phyloP scores from a whole-genome alignment of 2,888 invertebrate genomes.

The Netelia virgata region DNA sequence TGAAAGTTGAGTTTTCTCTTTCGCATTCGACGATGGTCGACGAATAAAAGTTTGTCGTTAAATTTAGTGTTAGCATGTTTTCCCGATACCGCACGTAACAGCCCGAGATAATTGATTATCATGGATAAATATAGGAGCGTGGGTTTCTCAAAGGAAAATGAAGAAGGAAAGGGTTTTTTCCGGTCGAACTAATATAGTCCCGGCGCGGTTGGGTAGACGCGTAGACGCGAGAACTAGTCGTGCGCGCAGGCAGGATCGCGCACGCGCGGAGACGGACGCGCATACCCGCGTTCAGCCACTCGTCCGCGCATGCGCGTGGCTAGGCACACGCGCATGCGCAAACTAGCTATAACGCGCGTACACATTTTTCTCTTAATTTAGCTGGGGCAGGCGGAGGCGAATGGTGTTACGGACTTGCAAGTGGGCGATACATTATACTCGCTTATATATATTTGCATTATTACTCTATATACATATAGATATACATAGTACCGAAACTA shows the following conservation, averaged over 20 bases:
- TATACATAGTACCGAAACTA: constrained; percentile 4
- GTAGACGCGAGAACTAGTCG: background rate
- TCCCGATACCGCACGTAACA: background rate
- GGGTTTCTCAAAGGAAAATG: constrained; percentile 62
- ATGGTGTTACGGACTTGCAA: constrained; percentile 8
- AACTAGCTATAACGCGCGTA: background rate
- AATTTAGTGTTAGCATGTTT: constrained; percentile 1
- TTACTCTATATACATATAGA: background rate
- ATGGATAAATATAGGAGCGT: constrained; percentile 41
- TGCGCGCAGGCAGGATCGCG: too few relatives aligned
- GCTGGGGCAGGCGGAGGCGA: constrained; percentile 4
- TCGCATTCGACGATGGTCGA: background rate
- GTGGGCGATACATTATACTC: constrained; percentile 40
- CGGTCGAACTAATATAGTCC: constrained; percentile 52
- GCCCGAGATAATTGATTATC: constrained; percentile 58
- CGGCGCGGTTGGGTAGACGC: constrained; percentile 9
- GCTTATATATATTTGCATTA: constrained; percentile 18
- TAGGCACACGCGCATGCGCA: background rate
- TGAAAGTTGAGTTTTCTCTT: background rate
- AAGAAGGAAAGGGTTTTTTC: constrained; percentile 50
- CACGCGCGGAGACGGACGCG: too few relatives aligned
- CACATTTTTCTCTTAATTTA: constrained; percentile 25
- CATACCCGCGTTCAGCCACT: too few relatives aligned
- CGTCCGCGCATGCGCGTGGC: too few relatives aligned
- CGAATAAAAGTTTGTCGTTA: background rate